Evolutionary conservation across 2,113 vertebrate genomes (phyloP).

Genomic region (Climacteris rufus): DNA sequence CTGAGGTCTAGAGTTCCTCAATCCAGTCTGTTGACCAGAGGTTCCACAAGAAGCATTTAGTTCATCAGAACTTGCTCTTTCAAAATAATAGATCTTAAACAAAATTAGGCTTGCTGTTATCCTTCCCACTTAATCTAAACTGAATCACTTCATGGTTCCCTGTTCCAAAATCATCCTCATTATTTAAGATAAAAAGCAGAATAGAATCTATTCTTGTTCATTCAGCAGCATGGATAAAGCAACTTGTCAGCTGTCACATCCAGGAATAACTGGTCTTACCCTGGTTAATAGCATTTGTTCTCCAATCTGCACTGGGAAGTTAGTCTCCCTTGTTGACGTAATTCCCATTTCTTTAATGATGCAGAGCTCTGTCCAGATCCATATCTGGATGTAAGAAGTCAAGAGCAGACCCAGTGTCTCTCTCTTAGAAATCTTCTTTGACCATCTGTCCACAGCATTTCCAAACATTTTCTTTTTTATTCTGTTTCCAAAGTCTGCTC

Average conservation of each 20-base stretch:
- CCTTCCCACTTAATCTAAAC: neutral
- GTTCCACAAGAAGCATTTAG: neutral
- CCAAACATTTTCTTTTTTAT: neutral
- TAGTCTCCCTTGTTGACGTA: neutral
- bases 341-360: slow-evolving; percentile 11
- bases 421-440: neutral
- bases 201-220: neutral
- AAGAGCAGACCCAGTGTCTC: neutral
- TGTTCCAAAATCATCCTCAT: neutral
- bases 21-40: neutral
- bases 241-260: neutral
- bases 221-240: neutral
- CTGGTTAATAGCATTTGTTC: neutral
- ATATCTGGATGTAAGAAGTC: neutral
- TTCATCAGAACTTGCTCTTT: neutral
- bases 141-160: neutral
- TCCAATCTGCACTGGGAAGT: neutral
- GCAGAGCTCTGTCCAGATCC: neutral
- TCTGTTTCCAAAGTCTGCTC: neutral
- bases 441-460: neutral
- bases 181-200: neutral
- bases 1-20: neutral
- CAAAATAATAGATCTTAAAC: neutral
- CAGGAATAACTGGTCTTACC: slow-evolving; percentile 4
- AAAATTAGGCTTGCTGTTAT: neutral